phyloP scores from a whole-genome alignment of 2,888 invertebrate species.

The Antheraea assamensis region DNA sequence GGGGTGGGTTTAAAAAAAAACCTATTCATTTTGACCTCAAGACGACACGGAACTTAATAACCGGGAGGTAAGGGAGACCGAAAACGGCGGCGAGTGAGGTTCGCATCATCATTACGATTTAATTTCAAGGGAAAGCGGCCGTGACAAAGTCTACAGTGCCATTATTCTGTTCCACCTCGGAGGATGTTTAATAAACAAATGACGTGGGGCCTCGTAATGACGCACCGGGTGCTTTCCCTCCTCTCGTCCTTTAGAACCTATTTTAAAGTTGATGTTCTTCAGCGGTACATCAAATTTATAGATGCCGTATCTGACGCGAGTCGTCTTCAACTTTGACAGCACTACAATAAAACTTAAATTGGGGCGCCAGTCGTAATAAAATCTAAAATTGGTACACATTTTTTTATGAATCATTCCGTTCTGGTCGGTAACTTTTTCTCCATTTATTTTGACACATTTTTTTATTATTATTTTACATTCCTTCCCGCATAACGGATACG shows the following conservation, averaged over 20 bases:
- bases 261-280: constrained; percentile 59
- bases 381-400: constrained; percentile 15
- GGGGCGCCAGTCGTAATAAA: constrained; percentile 17
- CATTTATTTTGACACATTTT: constrained; percentile 24
- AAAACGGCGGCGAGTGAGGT: constrained; percentile 65
- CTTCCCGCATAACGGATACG: constrained; percentile 32
- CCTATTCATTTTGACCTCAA: constrained; percentile 79
- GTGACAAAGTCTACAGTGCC: constrained; percentile 75
- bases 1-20: constrained; percentile 67
- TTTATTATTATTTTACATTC: constrained; percentile 36
- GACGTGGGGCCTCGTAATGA: constrained; percentile 75
- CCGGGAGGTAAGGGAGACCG: constrained; percentile 55
- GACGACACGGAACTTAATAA: constrained; percentile 73
- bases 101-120: constrained; percentile 79
- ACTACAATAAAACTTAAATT: constrained; percentile 22
- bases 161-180: constrained; percentile 79
- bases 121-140: constrained; percentile 77
- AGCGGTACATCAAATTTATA: constrained; percentile 46
- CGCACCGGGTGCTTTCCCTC: constrained; percentile 58
- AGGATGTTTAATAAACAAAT: constrained; percentile 81
- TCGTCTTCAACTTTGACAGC: constrained; percentile 17
- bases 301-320: constrained; percentile 44
- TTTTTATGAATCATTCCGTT: constrained; percentile 5
- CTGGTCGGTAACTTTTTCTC: constrained; percentile 14
- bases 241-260: constrained; percentile 57